Percentiles rank a stretch among this genome's conserved stretches.
Evolutionary conservation across 2,888 invertebrate genomes (phyloP).

Genomic region (Xylota segnis): DNA sequence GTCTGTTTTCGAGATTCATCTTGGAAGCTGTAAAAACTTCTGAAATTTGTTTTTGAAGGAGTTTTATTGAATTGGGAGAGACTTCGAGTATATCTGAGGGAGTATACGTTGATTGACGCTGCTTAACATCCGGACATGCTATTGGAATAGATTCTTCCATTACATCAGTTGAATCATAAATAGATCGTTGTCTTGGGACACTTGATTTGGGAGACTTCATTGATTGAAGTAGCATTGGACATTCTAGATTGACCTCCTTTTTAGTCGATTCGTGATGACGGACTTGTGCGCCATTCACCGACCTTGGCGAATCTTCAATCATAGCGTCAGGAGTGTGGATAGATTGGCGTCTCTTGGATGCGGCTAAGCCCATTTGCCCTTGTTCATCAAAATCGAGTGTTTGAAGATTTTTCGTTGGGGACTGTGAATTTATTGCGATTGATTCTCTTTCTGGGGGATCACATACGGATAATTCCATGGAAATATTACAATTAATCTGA

Average conservation of each 20-base stretch:
- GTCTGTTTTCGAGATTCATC: not conserved
- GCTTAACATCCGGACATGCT: not conserved
- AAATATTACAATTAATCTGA: not conserved
- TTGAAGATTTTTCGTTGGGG: not conserved
- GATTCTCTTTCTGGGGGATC: not conserved
- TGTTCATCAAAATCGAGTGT: not conserved
- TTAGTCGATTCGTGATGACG: slow-evolving; percentile 1
- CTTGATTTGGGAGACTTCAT: no score
- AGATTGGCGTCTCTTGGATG: slow-evolving; percentile 6
- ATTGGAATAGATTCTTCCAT: not conserved
- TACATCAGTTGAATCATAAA: not conserved
- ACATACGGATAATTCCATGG: slow-evolving; percentile 45
- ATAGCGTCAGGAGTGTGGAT: slow-evolving; percentile 21
- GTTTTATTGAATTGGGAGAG: not conserved
- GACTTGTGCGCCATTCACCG: not conserved
- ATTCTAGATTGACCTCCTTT: slow-evolving; percentile 3
- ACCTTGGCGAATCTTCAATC: slow-evolving; percentile 1
- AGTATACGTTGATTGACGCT: slow-evolving; percentile 1
- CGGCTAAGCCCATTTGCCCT: not conserved
- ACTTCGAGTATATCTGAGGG: slow-evolving; percentile 13
- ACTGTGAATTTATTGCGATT: not conserved
- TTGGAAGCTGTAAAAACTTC: not conserved
- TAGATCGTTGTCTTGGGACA: not conserved
- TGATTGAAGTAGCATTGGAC: not conserved
- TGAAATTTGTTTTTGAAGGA: not conserved